These are phyloP conservation scores for Ptychadena robeensis DNA, from an alignment of 2,797 vertebrate species.

Conservation along the genomic window DNA sequence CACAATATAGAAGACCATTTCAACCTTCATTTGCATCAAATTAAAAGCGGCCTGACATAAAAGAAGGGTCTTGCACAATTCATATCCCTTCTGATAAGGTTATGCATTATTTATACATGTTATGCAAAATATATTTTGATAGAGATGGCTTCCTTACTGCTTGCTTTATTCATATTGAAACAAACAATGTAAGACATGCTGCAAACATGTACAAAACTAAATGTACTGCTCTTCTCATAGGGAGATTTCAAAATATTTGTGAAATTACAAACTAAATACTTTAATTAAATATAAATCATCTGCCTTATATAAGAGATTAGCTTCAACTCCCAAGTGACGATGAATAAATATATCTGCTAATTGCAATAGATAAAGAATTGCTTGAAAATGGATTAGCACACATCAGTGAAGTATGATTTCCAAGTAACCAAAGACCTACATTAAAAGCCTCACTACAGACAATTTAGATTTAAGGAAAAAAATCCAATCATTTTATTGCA, in stretches of 20 bases:
- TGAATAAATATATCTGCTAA: not conserved
- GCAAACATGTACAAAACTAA: not conserved
- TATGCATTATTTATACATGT: constrained; percentile 13
- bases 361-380: not conserved
- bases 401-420: not conserved
- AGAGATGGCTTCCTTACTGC: not conserved
- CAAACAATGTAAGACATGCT: not conserved
- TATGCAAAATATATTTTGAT: constrained; percentile 14
- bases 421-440: not conserved
- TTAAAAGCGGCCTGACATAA: not conserved
- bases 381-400: not conserved
- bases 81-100: not conserved
- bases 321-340: not conserved
- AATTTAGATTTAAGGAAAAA: too few relatives aligned
- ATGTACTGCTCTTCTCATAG: not conserved
- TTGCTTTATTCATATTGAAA: not conserved
- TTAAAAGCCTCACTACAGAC: too few relatives aligned
- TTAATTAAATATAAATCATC: not conserved
- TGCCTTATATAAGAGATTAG: too few relatives aligned
- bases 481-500: too few relatives aligned
- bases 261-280: not conserved
- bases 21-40: constrained; percentile 7
- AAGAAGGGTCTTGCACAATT: constrained; percentile 7
- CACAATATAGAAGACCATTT: not conserved
- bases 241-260: not conserved